Percentiles rank a stretch among this genome's conserved stretches.
Conservation (phyloP, 2,797 vertebrate genomes). For the Clarias fuscus region DNA sequence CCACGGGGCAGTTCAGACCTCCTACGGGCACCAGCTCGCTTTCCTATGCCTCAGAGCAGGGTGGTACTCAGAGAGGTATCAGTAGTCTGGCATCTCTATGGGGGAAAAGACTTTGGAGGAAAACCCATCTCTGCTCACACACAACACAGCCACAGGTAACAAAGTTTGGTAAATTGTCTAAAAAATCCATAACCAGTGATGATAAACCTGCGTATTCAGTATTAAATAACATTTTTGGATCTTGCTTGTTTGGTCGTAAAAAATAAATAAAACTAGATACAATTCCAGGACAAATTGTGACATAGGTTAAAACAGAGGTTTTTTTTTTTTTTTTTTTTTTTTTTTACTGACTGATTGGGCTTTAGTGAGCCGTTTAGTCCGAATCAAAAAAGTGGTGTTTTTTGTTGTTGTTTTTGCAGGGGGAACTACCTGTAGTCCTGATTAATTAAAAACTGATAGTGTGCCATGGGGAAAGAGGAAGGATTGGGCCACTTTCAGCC, state of each 20-base stretch:
- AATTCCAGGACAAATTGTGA: no score
- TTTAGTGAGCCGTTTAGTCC: no score
- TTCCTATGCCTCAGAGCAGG: constrained; percentile 85
- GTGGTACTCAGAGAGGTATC: constrained; percentile 89
- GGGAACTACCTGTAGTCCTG: no score
- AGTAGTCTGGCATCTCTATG: constrained; percentile 90
- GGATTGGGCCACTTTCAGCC: no score
- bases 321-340: no score
- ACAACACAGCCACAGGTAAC: constrained; percentile 74
- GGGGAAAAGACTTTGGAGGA: constrained; percentile 85
- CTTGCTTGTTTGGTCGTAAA: background rate
- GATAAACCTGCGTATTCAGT: background rate
- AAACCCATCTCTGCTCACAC: constrained; percentile 72
- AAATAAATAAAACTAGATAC: background rate
- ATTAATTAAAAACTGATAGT: no score
- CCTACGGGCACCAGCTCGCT: constrained; percentile 82
- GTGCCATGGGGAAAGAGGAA: no score
- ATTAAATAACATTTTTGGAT: background rate
- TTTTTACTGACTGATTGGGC: no score
- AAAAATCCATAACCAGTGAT: background rate
- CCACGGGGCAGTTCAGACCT: constrained; percentile 87
- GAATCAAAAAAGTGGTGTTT: no score
- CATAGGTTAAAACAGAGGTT: no score
- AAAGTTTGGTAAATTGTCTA: constrained; percentile 24
- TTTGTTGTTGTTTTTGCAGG: no score